Base-by-base conservation (phyloP, 2,113 vertebrate genomes). In the Bubo bubo region DNA sequence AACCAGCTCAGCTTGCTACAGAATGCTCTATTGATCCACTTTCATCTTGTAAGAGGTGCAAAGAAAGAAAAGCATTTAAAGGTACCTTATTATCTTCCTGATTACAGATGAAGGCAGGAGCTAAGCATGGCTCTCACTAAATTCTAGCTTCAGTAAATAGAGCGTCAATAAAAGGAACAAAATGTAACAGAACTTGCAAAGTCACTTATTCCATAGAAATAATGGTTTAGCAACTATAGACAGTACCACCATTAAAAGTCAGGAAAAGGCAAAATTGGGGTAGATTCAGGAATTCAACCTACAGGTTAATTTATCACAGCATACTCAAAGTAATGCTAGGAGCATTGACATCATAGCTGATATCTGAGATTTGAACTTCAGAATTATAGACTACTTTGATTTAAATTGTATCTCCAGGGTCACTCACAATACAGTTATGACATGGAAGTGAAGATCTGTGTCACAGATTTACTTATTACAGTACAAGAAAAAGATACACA, bases 1-100 rank as follows among this genome's bases (percentile, higher is more conserved):
- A 94, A 93, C 8, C 47, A 88, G 32, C 82, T 87, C 9, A 1
- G 43, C 70, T 95, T 89, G 70, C 71, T 74, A 30, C 14, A 66
- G 88, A 90, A 72, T 79, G 88, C 63, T 95, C 45, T 85, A 58
- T 86, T 47, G 86, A 95, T 96, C 50, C 56, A 73, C 47, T 77
- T 89, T 52, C 52, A 53, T 91, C 63, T 88, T 45, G 14, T 27
- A 72, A 81, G 79, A 81, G 5, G 9, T 7, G 27, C 70, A 79
- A 91, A 81, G 59, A 90, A 86, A 71, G 32, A 89, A 90, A 93
- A 41, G 32, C 14, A 1, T 92, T 88, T 95, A 74, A 90, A 94
- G 41, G 64, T 35, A 83, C 20, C 10, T 93, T 71, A 94, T 94
- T 96, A 79, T 89, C 63, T 79, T 88, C 49, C 43, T 83, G 77